Evolutionary conservation across 2,113 vertebrate species (phyloP), one percentile per base, ranked within the genome.

Genomic region (Lampris incognitus): DNA sequence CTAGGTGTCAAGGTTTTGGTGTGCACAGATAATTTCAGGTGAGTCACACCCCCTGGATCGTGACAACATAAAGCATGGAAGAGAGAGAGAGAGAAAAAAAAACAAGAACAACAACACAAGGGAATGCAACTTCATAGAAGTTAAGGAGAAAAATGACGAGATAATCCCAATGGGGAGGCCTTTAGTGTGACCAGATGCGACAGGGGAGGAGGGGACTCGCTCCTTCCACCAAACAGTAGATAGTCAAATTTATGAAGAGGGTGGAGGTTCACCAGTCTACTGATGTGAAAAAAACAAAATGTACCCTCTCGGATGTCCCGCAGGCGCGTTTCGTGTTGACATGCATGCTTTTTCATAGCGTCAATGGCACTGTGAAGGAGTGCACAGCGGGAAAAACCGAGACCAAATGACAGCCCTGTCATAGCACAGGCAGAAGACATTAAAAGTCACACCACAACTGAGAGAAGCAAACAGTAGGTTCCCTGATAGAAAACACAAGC

Each of bases 61-160:
- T 82, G 88, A 93, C 79, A 86, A 91, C 37, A 66, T 72, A 88
- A 90, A 91, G 90, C 90, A 87, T 84, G 79, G 89, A 88, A 89
- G 88, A 87, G 76, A 46, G 24, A 46, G 24, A n/a, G 74, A 81
- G 64, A 52, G 50, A 86, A 85, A 83, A 75, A 71, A 48, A 85
- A 72, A 55, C 79, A 86, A 70, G 74, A 87, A 71, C 24, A 24
- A 24, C 24, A 66, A 88, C 73, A 86, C 66, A 86, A 90, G 90
- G 88, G 89, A 90, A 92, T 86, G 91, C 94, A 95, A 95, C 94
- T 95, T 95, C 94, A 94, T 93, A 94, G 94, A 95, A 95, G 94
- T 95, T 92, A 95, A 72, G 90, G 91, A 91, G 89, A 91, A 92
- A 85, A 90, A 86, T 90, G 88, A 92, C 89, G 85, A 89, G 87